Conservation (phyloP, 2,888 invertebrate species). For the Callyntrura sp. region DNA sequence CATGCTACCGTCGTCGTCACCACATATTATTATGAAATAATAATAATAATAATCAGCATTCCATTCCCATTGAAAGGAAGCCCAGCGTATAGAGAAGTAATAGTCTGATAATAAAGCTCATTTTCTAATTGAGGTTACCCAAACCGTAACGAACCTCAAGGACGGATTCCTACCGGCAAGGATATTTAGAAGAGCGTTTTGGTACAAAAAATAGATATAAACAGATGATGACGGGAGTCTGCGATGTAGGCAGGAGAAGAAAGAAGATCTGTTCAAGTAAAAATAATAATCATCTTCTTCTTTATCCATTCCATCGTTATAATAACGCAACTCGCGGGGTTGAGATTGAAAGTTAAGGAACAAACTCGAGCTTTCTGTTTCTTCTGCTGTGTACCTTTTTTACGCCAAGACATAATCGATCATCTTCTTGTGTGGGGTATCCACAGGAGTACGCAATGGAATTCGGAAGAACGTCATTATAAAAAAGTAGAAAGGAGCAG, state of each 20-base stretch:
- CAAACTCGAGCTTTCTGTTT: constrained; percentile 32
- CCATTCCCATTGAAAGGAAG: constrained; percentile 62
- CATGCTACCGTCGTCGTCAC: constrained; percentile 24
- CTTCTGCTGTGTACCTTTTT: constrained; percentile 56
- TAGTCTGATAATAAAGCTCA: constrained; percentile 65
- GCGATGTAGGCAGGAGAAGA: background rate
- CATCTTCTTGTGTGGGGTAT: constrained; percentile 80
- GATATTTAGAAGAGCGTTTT: constrained; percentile 12
- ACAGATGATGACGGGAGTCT: constrained; percentile 63
- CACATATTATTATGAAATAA: constrained; percentile 2
- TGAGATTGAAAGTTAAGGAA: constrained; percentile 74
- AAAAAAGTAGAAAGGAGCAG: constrained; percentile 8
- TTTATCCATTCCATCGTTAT: constrained; percentile 59
- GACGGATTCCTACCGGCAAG: constrained; percentile 74
- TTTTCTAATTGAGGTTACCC: constrained; percentile 79
- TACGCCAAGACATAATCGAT: constrained; percentile 77
- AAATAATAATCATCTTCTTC: constrained; percentile 44
- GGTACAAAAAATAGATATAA: constrained; percentile 26
- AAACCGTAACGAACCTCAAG: constrained; percentile 80
- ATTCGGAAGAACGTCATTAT: constrained; percentile 78
- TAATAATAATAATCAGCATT: constrained; percentile 58
- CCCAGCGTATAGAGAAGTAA: constrained; percentile 11
- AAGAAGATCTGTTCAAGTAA: constrained; percentile 58
- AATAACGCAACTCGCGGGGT: constrained; percentile 67
- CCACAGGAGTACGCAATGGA: constrained; percentile 79